Conservation (phyloP, 2,797 vertebrate genomes). For the Helarctos malayanus region DNA sequence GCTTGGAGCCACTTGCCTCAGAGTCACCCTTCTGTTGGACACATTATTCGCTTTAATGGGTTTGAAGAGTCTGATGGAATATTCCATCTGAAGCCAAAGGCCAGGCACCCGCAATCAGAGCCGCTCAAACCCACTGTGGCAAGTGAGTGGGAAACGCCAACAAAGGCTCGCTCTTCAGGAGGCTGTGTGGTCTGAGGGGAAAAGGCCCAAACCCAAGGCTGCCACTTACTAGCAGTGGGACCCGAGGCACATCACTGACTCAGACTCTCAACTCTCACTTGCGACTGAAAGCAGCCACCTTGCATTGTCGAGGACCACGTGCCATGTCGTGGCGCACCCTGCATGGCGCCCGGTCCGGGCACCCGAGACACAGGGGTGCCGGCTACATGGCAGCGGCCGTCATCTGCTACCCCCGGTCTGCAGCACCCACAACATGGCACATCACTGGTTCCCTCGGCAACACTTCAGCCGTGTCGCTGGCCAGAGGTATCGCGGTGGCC, state of each 20-base stretch:
- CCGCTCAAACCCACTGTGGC: neutral
- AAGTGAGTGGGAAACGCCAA: neutral
- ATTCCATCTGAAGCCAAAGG: neutral
- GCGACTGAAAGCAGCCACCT: neutral
- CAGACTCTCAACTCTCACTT: neutral
- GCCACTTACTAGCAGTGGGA: neutral
- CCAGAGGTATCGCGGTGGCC: neutral
- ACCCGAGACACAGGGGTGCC: neutral
- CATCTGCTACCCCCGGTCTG: neutral
- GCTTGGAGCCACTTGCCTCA: neutral
- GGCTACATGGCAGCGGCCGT: neutral
- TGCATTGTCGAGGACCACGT: accelerated
- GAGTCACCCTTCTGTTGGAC: neutral
- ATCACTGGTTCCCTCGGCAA: neutral
- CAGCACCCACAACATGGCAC: neutral
- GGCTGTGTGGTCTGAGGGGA: neutral
- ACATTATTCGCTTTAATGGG: neutral
- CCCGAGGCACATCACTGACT: neutral
- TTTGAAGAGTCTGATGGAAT: neutral
- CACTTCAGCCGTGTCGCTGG: neutral
- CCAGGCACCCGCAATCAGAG: neutral
- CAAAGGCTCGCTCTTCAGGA: neutral
- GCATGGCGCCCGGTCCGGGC: neutral
- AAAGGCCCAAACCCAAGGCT: neutral
- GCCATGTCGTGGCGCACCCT: neutral